Conservation (phyloP, 2,113 vertebrate genomes). For the Elanoides forficatus region DNA sequence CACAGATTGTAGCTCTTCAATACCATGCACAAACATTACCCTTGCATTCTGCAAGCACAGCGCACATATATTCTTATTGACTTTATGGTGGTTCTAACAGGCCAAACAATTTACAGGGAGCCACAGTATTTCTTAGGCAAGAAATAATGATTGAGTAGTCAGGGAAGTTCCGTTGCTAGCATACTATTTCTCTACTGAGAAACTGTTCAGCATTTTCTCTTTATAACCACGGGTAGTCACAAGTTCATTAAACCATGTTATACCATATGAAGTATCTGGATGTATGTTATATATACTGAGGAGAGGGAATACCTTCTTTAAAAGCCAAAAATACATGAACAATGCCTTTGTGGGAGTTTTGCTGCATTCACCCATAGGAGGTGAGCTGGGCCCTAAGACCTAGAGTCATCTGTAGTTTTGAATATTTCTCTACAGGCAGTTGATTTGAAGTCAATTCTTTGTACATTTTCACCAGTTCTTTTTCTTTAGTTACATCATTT, state of each 20-base stretch:
- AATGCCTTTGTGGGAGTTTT: not conserved
- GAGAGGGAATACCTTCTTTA: not conserved
- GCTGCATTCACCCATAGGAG: not conserved
- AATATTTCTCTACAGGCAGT: not conserved
- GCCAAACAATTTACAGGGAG: not conserved
- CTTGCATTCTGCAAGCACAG: not conserved
- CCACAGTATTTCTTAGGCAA: not conserved
- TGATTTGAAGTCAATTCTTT: not conserved
- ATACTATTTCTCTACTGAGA: not conserved
- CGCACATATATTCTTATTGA: not conserved
- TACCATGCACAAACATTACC: not conserved
- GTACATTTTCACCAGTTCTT: not conserved
- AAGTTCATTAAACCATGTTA: not conserved
- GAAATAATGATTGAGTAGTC: not conserved
- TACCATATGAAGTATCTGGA: not conserved
- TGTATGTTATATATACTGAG: not conserved
- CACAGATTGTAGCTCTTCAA: not conserved
- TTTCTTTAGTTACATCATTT: not conserved
- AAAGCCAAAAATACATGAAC: not conserved
- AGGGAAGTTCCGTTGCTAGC: not conserved
- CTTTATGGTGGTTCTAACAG: not conserved
- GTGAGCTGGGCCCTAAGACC: not conserved
- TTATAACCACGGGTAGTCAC: not conserved
- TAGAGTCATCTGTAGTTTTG: not conserved
- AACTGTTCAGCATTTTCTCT: not conserved